Percentiles rank a stretch among this genome's conserved stretches.
Conservation (phyloP, 2,797 vertebrate genomes). For the Rhinatrema bivittatum region DNA sequence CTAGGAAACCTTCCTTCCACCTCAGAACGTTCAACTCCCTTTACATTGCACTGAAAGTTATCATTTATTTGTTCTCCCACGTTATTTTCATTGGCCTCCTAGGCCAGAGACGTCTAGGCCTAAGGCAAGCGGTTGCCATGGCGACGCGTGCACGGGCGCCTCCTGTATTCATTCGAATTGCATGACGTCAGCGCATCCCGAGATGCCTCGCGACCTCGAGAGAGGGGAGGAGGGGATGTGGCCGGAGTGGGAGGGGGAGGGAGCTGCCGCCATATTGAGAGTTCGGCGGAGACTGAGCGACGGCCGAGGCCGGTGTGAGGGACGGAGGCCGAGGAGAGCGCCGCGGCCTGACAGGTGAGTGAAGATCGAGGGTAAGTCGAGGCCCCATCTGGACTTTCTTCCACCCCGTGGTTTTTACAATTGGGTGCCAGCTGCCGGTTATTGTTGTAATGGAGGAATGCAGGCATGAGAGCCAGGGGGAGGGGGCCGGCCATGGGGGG, state of each 20-base stretch:
- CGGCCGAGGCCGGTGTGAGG: no score
- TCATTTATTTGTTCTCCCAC: no score
- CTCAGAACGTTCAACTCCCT: no score
- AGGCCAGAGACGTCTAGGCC: not conserved
- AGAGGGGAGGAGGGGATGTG: slow-evolving; percentile 1
- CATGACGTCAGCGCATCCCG: slow-evolving; percentile 39
- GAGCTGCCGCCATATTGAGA: slow-evolving; percentile 37
- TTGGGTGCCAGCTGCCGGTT: not conserved
- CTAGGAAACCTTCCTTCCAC: no score
- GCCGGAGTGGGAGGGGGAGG: not conserved
- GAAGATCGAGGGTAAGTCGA: not conserved
- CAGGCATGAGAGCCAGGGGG: no score
- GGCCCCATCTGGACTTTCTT: slow-evolving; percentile 9
- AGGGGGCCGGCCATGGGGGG: not conserved
- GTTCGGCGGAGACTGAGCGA: slow-evolving; percentile 9
- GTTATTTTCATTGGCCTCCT: no score
- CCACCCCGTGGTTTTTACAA: slow-evolving; percentile 1
- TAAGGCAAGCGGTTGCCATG: slow-evolving; percentile 19
- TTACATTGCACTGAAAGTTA: no score
- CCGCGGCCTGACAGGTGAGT: not conserved
- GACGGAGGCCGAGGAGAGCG: slow-evolving; percentile 1
- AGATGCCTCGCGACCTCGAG: slow-evolving; percentile 26
- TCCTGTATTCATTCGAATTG: slow-evolving; percentile 65
- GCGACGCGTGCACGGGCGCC: slow-evolving; percentile 25
- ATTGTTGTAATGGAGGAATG: not conserved